Conservation (phyloP, 2,888 invertebrate species). For the Trachelus iudaicus region DNA sequence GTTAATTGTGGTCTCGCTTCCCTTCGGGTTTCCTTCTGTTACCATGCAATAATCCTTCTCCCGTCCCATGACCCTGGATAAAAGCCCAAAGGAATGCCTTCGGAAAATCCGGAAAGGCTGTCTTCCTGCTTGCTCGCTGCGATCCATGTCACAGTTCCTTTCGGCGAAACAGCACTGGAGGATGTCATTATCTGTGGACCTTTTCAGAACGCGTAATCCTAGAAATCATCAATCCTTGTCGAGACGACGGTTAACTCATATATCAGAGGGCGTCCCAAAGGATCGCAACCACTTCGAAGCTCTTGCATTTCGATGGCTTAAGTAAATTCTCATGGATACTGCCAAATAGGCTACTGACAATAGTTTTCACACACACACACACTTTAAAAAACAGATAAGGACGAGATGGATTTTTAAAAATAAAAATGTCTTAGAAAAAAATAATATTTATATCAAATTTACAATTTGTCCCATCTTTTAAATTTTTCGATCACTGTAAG, state of each 20-base stretch:
- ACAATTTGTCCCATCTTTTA: neutral
- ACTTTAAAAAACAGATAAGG: neutral
- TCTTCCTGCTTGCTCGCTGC: neutral
- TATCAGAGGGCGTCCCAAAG: neutral
- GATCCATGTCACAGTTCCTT: neutral
- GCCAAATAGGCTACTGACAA: neutral
- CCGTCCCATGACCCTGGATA: neutral
- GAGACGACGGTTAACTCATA: neutral
- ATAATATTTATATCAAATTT: neutral
- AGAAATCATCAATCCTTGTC: conserved; percentile 5
- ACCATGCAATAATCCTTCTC: neutral
- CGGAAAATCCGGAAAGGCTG: neutral
- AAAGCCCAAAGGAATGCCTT: neutral
- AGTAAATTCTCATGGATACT: neutral
- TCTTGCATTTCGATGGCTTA: neutral
- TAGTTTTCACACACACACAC: neutral
- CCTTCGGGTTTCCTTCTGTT: neutral
- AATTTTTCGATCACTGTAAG: too few relatives aligned
- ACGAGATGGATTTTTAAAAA: neutral
- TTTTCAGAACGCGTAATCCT: conserved; percentile 1
- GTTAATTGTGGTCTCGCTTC: neutral
- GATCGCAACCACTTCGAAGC: neutral
- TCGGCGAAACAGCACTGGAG: neutral
- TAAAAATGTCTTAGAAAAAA: neutral
- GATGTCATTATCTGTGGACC: neutral